Evolutionary conservation across 2,888 invertebrate genomes (phyloP), one percentile per base, ranked within the genome.

Genomic region (Hedychridium roseum): DNA sequence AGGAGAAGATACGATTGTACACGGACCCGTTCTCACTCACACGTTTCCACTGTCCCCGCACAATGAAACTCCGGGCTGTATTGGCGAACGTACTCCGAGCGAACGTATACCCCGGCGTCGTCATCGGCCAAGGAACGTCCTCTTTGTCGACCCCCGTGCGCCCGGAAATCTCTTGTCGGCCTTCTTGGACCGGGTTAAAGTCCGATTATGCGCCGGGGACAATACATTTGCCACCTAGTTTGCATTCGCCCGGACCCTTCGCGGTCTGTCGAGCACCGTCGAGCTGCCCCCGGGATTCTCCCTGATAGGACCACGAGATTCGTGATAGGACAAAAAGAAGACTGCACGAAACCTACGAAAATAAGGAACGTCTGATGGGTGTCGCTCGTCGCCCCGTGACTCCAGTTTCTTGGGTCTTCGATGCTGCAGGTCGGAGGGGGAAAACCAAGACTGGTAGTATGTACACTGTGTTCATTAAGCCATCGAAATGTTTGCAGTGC

Each of bases 181-280:
- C 59, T 63, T 57, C 60, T 66, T 60, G 57, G 57, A 44, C 50
- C 44, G 47, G 60, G 60, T 66, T 64, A 63, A 65, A 69, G 64
- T 65, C 61, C 63, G 68, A 70, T 72, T 70, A 68, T 65, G 60
- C 59, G 38, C 50, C 51, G 50, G 36, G 51, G 60, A 66, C 71
- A 64, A 67, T 67, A 62, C 50, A 59, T 66, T 48, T 46, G 21
- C 64, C 53, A 63, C 52, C 58, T 54, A 57, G 67, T 68, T 72
- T 62, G 59, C 67, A 68, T 72, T 70, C 53, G 54, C 58, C 65
- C 48, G 51, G 63, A 51, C 61, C 54, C 64, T 70, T 68, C 65
- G 64, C 54, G 70, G 66, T 66, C 60, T 50, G 57, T 51, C 58
- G 54, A 66, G 60, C 66, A 63, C 53, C 60, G 54, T 59, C 60